phyloP scores from a whole-genome alignment of 2,888 invertebrate species.

The Candidula unifasciata region DNA sequence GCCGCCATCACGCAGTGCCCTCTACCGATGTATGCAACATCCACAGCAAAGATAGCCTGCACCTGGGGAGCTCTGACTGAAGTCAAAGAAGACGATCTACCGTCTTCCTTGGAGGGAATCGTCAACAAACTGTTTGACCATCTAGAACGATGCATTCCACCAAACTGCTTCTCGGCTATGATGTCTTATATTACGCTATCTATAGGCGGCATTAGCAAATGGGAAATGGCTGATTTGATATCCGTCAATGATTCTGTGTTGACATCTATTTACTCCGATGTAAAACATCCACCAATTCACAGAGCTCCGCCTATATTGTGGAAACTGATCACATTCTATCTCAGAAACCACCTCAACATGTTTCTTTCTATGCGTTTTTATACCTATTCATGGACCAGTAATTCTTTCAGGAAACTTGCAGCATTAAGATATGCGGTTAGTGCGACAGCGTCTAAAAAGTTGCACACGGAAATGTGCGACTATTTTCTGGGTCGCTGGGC shows the following conservation, averaged over 20 bases:
- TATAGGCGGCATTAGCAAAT: conserved; percentile 49
- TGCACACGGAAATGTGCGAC: conserved; percentile 47
- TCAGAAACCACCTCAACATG: conserved; percentile 37
- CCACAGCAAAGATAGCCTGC: conserved; percentile 22
- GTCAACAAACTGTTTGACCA: conserved; percentile 25
- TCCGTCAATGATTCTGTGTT: conserved; percentile 48
- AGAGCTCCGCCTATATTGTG: conserved; percentile 52
- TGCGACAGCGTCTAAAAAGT: background rate
- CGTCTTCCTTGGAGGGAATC: conserved; percentile 39
- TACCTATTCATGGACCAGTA: conserved; percentile 43
- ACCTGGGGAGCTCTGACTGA: conserved; percentile 39
- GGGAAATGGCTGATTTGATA: conserved; percentile 52
- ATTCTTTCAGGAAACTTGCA: conserved; percentile 5
- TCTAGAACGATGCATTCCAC: conserved; percentile 40
- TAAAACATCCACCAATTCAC: conserved; percentile 21
- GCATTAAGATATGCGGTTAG: conserved; percentile 22
- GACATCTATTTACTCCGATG: conserved; percentile 42
- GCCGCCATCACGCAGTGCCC: conserved; percentile 37
- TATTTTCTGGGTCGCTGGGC: conserved; percentile 48
- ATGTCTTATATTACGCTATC: conserved; percentile 49
- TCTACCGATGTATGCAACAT: conserved; percentile 49
- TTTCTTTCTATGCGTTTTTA: conserved; percentile 40
- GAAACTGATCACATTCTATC: conserved; percentile 31
- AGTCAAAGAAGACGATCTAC: conserved; percentile 35
- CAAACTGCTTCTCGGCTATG: conserved; percentile 37